Base-by-base conservation (phyloP, 1,140 invertebrate species). In the Heliconius nattereri region DNA sequence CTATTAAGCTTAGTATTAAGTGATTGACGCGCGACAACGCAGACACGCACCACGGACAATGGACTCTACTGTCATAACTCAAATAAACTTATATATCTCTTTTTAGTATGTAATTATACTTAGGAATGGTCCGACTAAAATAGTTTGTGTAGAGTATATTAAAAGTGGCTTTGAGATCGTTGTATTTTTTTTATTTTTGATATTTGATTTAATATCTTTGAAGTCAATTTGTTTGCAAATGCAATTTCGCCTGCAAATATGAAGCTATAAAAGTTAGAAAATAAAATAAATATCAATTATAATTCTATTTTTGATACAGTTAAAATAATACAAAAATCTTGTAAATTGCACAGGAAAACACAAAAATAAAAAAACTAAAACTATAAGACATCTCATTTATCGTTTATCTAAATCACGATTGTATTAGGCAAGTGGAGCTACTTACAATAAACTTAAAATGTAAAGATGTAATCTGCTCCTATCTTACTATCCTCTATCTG, bases 1-100 rank as follows among this genome's bases (percentile, higher is more conserved):
- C 66, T 75, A 76, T 83, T 85, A 80, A 45, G 78, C 66, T 83
- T 84, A 82, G 78, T 49, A 74, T 74, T 66, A 66, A 82, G 35
- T 81, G 83, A 83, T 83, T 84, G 82, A 85, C 82, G 79, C 71
- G 75, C 40, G 83, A 76, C 75, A 76, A 76, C 77, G 66, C 80
- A 72, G 81, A 81, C 77, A 81, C 52, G 54, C 32, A 81, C 71
- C 66, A n/a, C 77, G 70, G 71, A 80, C 60, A 66, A 66, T 66
- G 60, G 23, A 66, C 26, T 66, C 60, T 26, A 26, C 0, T 66
- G 60, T 66, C 60, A 29, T 66, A 66, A 66, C 11, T 29, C 26
- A 66, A 23, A 57, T 57, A 57, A 29, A 23, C 3, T 26, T 66
- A 66, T 66, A 66, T 66, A 29, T 66, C 60, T 66, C 60, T 66